Percentiles rank a stretch among this genome's conserved stretches.
phyloP scores from a whole-genome alignment of 2,888 invertebrate species.

The Watsonalla binaria region DNA sequence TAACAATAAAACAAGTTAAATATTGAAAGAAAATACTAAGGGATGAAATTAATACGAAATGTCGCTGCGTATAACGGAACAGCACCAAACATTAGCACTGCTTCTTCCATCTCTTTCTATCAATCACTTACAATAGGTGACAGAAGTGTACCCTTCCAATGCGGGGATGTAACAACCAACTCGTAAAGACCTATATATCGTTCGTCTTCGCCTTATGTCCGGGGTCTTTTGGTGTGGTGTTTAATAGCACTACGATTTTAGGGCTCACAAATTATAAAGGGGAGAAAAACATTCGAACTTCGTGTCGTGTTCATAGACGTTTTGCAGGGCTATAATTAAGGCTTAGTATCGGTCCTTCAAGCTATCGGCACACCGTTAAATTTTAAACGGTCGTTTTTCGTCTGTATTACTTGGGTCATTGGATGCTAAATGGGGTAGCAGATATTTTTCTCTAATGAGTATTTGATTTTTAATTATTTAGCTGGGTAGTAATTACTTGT shows the following conservation, averaged over 20 bases:
- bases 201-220: conserved; percentile 9
- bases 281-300: conserved; percentile 65
- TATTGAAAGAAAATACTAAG: too few species aligned
- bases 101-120: conserved; percentile 39
- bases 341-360: conserved; percentile 54
- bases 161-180: conserved; percentile 48
- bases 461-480: not conserved
- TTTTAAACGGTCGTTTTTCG: conserved; percentile 56
- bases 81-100: conserved; percentile 29
- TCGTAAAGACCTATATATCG: conserved; percentile 26
- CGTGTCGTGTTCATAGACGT: conserved; percentile 74
- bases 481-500: too few species aligned
- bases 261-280: conserved; percentile 73
- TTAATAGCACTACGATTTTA: conserved; percentile 62
- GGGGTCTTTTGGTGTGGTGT: conserved; percentile 30
- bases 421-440: conserved; percentile 32
- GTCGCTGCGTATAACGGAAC: conserved; percentile 38
- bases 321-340: conserved; percentile 70
- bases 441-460: not conserved
- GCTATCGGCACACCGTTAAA: conserved; percentile 63
- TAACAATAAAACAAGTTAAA: too few species aligned
- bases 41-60: too few species aligned
- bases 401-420: conserved; percentile 49
- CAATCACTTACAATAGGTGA: conserved; percentile 42
- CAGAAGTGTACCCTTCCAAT: conserved; percentile 64